A percentile compares a stretch with the other conserved stretches of the same genome.
These are phyloP conservation scores for Oceanodroma tethys DNA, from an alignment of 2,113 vertebrate genomes.

Conservation along the genomic window DNA sequence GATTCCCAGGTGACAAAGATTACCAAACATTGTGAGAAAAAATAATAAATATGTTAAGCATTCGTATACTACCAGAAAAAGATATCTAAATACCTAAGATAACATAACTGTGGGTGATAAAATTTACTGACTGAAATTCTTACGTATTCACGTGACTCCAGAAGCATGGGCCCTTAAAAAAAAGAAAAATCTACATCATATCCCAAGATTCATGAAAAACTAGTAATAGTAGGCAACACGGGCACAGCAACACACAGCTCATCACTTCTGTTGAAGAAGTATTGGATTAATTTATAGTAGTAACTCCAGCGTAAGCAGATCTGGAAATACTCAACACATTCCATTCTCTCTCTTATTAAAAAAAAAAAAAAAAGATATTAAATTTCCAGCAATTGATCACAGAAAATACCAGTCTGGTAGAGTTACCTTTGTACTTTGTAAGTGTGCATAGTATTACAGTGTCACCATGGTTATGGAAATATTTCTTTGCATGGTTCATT, in stretches of 20 bases:
- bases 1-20: not conserved
- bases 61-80: not conserved
- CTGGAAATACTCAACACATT: conserved; percentile 38
- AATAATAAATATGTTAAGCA: not conserved
- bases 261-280: not conserved
- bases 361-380: not conserved
- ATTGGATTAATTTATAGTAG: not conserved
- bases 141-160: not conserved
- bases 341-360: not conserved
- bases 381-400: conserved; percentile 1
- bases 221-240: not conserved
- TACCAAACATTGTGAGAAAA: not conserved
- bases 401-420: not conserved
- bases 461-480: conserved; percentile 14
- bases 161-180: not conserved
- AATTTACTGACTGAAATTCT: not conserved
- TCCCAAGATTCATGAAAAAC: not conserved
- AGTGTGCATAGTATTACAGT: not conserved
- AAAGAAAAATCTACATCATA: not conserved
- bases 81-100: not conserved
- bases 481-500: not conserved
- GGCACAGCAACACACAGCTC: not conserved
- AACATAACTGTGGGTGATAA: not conserved
- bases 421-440: not conserved
- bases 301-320: not conserved